These are phyloP conservation scores for Procapra przewalskii DNA, from an alignment of 2,113 vertebrate genomes.

Conservation along the genomic window DNA sequence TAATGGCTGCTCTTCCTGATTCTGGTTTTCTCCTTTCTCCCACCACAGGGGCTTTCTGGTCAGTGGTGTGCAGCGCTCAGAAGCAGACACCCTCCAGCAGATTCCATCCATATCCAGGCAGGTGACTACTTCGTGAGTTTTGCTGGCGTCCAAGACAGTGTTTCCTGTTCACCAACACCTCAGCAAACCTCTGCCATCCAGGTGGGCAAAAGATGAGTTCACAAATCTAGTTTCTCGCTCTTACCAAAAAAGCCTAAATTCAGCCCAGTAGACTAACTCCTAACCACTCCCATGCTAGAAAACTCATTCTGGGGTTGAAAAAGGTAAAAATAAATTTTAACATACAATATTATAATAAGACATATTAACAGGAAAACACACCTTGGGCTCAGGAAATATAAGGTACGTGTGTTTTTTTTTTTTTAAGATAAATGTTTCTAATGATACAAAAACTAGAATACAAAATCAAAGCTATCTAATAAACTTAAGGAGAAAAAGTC, in stretches of 20 bases:
- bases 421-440: background rate
- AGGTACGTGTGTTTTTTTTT: fast-evolving
- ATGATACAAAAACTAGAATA: slow-evolving; percentile 3
- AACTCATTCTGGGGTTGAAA: background rate
- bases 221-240: background rate
- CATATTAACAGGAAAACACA: background rate
- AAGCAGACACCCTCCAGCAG: background rate
- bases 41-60: background rate
- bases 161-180: background rate
- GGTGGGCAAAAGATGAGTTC: background rate
- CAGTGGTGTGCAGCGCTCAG: background rate
- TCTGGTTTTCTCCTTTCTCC: background rate
- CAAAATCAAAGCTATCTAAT: background rate
- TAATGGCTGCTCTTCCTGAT: background rate
- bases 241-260: background rate
- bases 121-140: background rate
- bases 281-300: background rate
- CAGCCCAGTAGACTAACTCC: background rate
- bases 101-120: background rate
- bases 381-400: background rate
- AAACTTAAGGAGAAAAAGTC: background rate
- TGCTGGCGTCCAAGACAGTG: background rate
- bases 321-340: background rate
- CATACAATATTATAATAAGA: background rate
- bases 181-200: background rate